A percentile compares a stretch with the other conserved stretches of the same genome.
Evolutionary conservation across 2,113 vertebrate species (phyloP).

Genomic region (Illadopsis cleaveri): DNA sequence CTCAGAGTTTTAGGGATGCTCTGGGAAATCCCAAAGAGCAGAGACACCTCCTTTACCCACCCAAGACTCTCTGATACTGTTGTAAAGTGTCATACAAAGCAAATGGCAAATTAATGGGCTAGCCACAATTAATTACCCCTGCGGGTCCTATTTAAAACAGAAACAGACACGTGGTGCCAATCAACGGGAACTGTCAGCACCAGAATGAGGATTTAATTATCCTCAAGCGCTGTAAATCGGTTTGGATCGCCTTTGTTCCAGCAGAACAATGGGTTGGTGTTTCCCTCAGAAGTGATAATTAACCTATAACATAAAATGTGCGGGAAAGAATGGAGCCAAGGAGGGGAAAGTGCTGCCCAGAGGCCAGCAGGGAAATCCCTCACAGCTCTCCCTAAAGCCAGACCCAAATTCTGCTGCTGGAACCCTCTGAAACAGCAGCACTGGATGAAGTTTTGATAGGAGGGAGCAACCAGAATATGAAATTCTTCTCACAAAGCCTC

Average conservation of each 20-base stretch:
- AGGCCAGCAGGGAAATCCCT: background rate
- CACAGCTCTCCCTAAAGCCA: background rate
- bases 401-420: background rate
- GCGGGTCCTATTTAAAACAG: background rate
- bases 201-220: background rate
- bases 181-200: background rate
- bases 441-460: background rate
- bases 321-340: background rate
- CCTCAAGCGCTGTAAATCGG: background rate
- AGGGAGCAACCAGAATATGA: accelerated
- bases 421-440: background rate
- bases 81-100: background rate
- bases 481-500: background rate
- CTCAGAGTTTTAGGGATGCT: background rate
- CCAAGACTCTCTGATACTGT: background rate
- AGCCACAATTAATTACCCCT: background rate
- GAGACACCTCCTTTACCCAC: background rate
- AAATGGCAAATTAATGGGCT: background rate
- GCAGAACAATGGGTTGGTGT: background rate
- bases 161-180: background rate
- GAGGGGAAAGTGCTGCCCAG: background rate
- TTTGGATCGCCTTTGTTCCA: background rate
- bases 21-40: background rate
- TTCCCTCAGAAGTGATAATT: background rate
- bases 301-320: background rate